These are phyloP conservation scores for Cheilosia pagana DNA, from an alignment of 2,888 invertebrate genomes.

Conservation along the genomic window DNA sequence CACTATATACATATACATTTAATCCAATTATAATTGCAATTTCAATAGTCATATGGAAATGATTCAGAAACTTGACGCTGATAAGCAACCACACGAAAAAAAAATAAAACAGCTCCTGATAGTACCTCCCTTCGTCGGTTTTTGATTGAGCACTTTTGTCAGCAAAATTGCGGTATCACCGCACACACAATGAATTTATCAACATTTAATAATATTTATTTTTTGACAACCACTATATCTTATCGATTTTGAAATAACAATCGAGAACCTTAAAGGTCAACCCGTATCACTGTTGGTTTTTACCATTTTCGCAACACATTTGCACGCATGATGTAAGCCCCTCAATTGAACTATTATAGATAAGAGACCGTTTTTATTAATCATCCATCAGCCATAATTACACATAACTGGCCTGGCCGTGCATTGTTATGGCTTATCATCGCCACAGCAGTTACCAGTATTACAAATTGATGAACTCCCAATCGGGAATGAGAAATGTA, in stretches of 20 bases:
- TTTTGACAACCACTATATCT: constrained; percentile 69
- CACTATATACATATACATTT: no score
- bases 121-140: constrained; percentile 24
- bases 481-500: constrained; percentile 8
- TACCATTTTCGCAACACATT: constrained; percentile 66
- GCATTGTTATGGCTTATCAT: constrained; percentile 42
- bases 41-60: constrained; percentile 10
- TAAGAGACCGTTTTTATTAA: constrained; percentile 33
- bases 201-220: constrained; percentile 54
- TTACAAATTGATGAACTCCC: constrained; percentile 50
- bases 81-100: constrained; percentile 36
- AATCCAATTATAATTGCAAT: no score
- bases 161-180: constrained; percentile 14
- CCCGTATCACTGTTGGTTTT: constrained; percentile 57
- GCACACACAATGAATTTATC: constrained; percentile 51
- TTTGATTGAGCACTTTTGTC: constrained; percentile 2
- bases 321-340: constrained; percentile 54
- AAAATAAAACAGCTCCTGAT: constrained; percentile 41
- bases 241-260: constrained; percentile 65
- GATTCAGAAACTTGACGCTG: constrained; percentile 45
- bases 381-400: constrained; percentile 24
- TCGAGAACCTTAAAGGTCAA: constrained; percentile 62
- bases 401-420: not conserved
- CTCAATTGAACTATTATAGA: not conserved
- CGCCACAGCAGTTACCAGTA: constrained; percentile 11